Conservation (phyloP, 2,888 invertebrate species). For the Parnassius orleans region DNA sequence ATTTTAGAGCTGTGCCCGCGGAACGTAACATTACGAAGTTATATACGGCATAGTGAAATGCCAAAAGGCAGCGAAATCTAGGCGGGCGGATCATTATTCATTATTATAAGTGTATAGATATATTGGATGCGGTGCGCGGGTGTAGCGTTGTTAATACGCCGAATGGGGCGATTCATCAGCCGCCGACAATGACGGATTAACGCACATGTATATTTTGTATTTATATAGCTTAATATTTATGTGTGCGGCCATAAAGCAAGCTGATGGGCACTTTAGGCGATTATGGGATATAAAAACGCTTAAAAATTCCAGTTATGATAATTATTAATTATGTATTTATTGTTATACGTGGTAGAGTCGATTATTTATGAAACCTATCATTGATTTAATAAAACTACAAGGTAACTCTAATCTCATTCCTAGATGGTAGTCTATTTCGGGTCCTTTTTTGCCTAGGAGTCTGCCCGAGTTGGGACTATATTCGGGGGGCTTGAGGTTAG, state of each 20-base stretch:
- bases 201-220: conserved; percentile 30
- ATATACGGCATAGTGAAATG: background rate
- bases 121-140: conserved; percentile 24
- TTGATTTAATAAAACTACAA: no score
- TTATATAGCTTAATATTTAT: background rate
- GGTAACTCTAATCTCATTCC: no score
- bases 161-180: conserved; percentile 62
- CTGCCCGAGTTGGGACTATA: no score
- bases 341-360: no score
- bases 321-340: no score
- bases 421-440: no score
- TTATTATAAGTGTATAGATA: conserved; percentile 13
- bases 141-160: conserved; percentile 30
- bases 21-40: background rate
- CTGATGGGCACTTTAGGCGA: background rate
- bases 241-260: conserved; percentile 32
- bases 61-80: background rate
- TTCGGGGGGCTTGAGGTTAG: no score
- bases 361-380: no score
- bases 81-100: conserved; percentile 17
- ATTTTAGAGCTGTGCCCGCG: background rate
- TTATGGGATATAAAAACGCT: background rate
- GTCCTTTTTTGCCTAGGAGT: no score
- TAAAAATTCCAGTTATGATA: background rate
- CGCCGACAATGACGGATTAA: conserved; percentile 64